Conservation (phyloP, 2,797 vertebrate species). For the Pseudocheirus occidentalis region DNA sequence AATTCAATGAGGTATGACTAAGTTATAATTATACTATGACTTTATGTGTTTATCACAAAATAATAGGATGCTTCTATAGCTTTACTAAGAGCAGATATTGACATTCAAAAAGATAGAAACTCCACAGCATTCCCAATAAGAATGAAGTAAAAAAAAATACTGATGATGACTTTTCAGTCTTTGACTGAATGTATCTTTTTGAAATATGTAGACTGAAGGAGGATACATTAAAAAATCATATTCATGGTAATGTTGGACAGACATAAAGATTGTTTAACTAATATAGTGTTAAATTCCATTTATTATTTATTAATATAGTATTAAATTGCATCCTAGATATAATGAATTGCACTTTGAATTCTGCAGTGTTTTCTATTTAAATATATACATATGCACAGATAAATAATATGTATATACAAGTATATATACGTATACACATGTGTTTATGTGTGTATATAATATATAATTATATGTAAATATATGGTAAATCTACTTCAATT, state of each 20-base stretch:
- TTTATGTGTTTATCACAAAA: conserved; percentile 4
- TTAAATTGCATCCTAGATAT: neutral
- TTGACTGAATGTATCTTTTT: neutral
- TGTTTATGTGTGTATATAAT: too few species aligned
- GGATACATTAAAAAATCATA: neutral
- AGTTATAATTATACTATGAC: conserved; percentile 34
- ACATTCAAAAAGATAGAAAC: conserved; percentile 24
- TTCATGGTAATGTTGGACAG: neutral
- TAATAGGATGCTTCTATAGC: neutral
- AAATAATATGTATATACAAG: too few species aligned
- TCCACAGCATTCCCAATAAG: conserved; percentile 43
- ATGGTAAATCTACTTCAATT: neutral
- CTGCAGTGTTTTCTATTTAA: neutral
- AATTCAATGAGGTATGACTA: conserved; percentile 31
- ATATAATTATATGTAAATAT: neutral
- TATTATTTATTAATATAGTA: too few species aligned
- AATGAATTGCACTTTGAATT: neutral
- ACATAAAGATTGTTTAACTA: neutral
- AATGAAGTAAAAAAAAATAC: conserved; percentile 26
- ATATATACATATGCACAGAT: neutral
- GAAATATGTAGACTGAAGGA: neutral
- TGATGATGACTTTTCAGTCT: conserved; percentile 22
- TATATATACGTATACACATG: too few species aligned
- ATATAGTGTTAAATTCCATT: too few species aligned
- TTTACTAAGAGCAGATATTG: conserved; percentile 47